These are phyloP conservation scores for Penaeus indicus DNA, from an alignment of 1,140 invertebrate species.

Conservation along the genomic window DNA sequence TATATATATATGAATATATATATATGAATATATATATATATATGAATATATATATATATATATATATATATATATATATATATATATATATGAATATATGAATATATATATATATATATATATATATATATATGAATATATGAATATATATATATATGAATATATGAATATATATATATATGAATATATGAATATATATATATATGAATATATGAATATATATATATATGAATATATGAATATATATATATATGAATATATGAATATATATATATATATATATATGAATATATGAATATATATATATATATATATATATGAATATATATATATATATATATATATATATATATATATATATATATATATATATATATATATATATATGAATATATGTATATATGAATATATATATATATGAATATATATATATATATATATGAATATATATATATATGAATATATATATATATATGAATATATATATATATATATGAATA, in stretches of 20 bases:
- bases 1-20: no score
- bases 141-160: not conserved
- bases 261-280: not conserved
- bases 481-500: no score
- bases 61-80: not conserved
- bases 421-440: no score
- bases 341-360: no score
- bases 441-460: no score
- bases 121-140: not conserved
- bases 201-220: not conserved
- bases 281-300: not conserved
- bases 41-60: not conserved
- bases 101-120: not conserved
- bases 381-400: no score
- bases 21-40: not conserved
- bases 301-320: not conserved
- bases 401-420: no score
- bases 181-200: not conserved
- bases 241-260: not conserved
- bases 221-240: not conserved
- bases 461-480: no score
- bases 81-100: not conserved
- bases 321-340: no score
- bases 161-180: conserved; percentile 20
- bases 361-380: no score